These are phyloP conservation scores for Cheilosia vulpina DNA, from an alignment of 2,888 invertebrate species.

Conservation along the genomic window DNA sequence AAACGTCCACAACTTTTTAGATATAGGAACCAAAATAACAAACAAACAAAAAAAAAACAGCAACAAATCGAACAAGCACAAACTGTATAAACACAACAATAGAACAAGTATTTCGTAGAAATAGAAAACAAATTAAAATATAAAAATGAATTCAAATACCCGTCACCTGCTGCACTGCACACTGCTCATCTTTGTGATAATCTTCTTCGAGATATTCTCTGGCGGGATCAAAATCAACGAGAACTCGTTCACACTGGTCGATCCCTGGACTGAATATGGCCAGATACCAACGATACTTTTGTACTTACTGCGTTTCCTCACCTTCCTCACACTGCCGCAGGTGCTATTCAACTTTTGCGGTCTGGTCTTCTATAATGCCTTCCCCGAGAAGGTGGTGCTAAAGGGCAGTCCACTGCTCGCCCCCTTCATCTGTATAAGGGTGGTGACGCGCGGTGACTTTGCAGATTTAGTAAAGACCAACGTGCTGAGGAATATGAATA, in stretches of 20 bases:
- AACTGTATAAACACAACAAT: slow-evolving; percentile 25
- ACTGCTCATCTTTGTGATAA: slow-evolving; percentile 89
- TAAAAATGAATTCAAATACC: slow-evolving; percentile 83
- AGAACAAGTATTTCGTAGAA: slow-evolving; percentile 42
- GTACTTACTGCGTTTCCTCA: slow-evolving; percentile 91
- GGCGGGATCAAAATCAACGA: slow-evolving; percentile 86
- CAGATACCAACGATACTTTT: slow-evolving; percentile 89
- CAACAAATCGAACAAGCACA: slow-evolving; percentile 69
- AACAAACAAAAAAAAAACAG: slow-evolving; percentile 33
- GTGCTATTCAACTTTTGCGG: slow-evolving; percentile 93
- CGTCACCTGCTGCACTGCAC: slow-evolving; percentile 93
- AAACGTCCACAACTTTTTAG: slow-evolving; percentile 62
- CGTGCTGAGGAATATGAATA: slow-evolving; percentile 93
- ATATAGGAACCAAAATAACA: slow-evolving; percentile 6
- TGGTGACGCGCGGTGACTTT: slow-evolving; percentile 97
- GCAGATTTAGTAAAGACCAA: slow-evolving; percentile 95
- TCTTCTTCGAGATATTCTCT: slow-evolving; percentile 89
- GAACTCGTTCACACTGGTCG: slow-evolving; percentile 85
- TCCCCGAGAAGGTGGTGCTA: slow-evolving; percentile 94
- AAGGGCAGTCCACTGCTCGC: slow-evolving; percentile 96
- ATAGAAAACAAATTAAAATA: not conserved
- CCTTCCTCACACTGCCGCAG: slow-evolving; percentile 94
- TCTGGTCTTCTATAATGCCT: slow-evolving; percentile 95
- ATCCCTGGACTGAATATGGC: slow-evolving; percentile 94
- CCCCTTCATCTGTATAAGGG: slow-evolving; percentile 96